These are phyloP conservation scores for Aelia acuminata DNA, from an alignment of 2,888 invertebrate genomes.

Conservation along the genomic window DNA sequence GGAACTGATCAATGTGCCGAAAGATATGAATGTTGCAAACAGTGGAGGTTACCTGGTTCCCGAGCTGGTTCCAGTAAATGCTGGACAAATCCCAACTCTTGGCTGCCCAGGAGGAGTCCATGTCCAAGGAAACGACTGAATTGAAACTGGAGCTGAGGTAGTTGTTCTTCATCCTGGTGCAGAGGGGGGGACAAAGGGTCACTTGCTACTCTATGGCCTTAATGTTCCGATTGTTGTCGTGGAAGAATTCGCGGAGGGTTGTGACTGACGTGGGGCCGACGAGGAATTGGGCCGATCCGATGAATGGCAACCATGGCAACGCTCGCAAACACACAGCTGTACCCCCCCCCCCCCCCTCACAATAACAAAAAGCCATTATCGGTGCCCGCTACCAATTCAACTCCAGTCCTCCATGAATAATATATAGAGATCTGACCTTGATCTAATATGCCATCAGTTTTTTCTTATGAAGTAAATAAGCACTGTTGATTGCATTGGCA, in stretches of 20 bases:
- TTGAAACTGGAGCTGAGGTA: constrained; percentile 61
- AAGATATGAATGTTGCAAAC: not conserved
- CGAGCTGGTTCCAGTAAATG: constrained; percentile 60
- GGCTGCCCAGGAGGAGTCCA: constrained; percentile 76
- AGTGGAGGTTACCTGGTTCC: constrained; percentile 32
- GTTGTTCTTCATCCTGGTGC: constrained; percentile 56
- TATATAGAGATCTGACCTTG: not conserved
- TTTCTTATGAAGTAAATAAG: not conserved
- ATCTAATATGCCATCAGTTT: not conserved
- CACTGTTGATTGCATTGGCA: not conserved
- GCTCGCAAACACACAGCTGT: not conserved
- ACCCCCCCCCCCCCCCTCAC: not conserved
- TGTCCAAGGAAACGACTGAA: constrained; percentile 72
- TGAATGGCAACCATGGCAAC: not conserved
- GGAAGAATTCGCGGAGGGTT: not conserved
- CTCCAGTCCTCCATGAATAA: not conserved
- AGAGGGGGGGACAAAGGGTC: not conserved
- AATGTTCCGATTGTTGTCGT: constrained; percentile 8
- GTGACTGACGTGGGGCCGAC: not conserved
- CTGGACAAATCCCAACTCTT: constrained; percentile 71
- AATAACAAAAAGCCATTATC: not conserved
- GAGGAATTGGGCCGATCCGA: not conserved
- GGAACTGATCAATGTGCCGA: constrained; percentile 1
- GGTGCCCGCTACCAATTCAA: not conserved
- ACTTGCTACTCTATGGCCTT: not conserved